A percentile compares a stretch with the other conserved stretches of the same genome.
These are phyloP conservation scores for Lomographa bimaculata DNA, from an alignment of 2,888 invertebrate species.

Conservation along the genomic window DNA sequence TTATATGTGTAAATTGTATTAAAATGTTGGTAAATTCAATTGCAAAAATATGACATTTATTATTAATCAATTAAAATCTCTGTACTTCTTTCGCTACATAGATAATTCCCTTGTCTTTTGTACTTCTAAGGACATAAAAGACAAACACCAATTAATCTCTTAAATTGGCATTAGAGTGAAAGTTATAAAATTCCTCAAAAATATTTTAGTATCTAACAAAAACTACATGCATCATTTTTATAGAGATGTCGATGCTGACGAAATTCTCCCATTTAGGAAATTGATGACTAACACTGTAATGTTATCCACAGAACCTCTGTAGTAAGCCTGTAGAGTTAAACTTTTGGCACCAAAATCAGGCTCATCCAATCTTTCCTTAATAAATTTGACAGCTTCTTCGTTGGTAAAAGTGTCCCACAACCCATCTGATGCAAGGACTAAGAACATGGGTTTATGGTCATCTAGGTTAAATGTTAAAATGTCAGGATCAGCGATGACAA, in stretches of 20 bases:
- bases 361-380: constrained; percentile 93
- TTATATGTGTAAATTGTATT: too few species aligned
- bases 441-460: constrained; percentile 93
- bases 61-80: constrained; percentile 8
- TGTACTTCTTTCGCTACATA: constrained; percentile 11
- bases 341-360: constrained; percentile 96
- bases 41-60: constrained; percentile 25
- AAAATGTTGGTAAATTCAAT: constrained; percentile 28
- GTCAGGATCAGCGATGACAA: constrained; percentile 98
- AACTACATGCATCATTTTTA: constrained; percentile 1
- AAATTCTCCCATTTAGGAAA: constrained; percentile 83
- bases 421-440: constrained; percentile 97
- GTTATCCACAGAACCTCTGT: constrained; percentile 96
- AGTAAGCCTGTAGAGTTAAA: constrained; percentile 94
- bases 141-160: constrained; percentile 1
- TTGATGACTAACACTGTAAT: constrained; percentile 96
- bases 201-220: constrained; percentile 3
- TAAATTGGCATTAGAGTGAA: constrained; percentile 10
- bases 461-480: constrained; percentile 94
- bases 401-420: constrained; percentile 98
- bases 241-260: constrained; percentile 38
- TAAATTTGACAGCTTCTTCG: constrained; percentile 95
- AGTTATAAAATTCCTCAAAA: constrained; percentile 18
- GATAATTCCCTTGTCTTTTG: background rate
- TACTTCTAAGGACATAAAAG: too few species aligned